Conservation (phyloP, 2,113 vertebrate genomes). For the Oostethus manadensis region DNA sequence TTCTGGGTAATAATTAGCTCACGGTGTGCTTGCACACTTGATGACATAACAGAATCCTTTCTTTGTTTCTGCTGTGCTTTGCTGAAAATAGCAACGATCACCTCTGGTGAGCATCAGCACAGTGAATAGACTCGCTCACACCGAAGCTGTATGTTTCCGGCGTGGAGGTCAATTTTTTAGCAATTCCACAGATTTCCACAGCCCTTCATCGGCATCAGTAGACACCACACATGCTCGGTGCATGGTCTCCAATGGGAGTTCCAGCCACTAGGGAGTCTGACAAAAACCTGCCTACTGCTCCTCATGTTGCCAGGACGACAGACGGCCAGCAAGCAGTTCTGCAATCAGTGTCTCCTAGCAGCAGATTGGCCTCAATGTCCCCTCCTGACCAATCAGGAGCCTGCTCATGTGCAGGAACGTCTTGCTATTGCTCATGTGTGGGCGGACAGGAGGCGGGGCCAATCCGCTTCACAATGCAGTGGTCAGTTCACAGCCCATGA, state of each 20-base stretch:
- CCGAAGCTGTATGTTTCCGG: background rate
- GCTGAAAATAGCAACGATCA: slow-evolving; percentile 4
- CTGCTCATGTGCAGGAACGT: slow-evolving; percentile 34
- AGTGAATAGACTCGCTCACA: background rate
- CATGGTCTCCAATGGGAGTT: slow-evolving; percentile 34
- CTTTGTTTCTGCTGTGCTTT: slow-evolving; percentile 3
- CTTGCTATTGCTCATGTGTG: slow-evolving; percentile 36
- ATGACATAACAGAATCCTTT: slow-evolving; percentile 20
- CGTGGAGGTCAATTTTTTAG: slow-evolving; percentile 19
- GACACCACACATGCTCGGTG: slow-evolving; percentile 33
- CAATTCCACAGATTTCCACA: slow-evolving; percentile 16
- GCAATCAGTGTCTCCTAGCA: slow-evolving; percentile 53
- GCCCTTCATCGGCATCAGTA: slow-evolving; percentile 24
- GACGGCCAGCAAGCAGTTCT: slow-evolving; percentile 46
- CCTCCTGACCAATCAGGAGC: slow-evolving; percentile 49
- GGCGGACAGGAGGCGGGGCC: slow-evolving; percentile 26
- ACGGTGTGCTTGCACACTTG: background rate
- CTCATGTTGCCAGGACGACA: slow-evolving; percentile 66
- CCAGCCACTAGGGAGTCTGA: slow-evolving; percentile 25
- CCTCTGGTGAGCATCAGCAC: background rate
- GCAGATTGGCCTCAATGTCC: slow-evolving; percentile 57
- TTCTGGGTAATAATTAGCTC: slow-evolving; percentile 3
- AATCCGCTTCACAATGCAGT: slow-evolving; percentile 44
- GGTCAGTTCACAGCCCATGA: background rate
- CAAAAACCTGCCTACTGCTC: slow-evolving; percentile 51